phyloP scores from a whole-genome alignment of 2,797 vertebrate species.

The Hyperoplus lanceolatus region DNA sequence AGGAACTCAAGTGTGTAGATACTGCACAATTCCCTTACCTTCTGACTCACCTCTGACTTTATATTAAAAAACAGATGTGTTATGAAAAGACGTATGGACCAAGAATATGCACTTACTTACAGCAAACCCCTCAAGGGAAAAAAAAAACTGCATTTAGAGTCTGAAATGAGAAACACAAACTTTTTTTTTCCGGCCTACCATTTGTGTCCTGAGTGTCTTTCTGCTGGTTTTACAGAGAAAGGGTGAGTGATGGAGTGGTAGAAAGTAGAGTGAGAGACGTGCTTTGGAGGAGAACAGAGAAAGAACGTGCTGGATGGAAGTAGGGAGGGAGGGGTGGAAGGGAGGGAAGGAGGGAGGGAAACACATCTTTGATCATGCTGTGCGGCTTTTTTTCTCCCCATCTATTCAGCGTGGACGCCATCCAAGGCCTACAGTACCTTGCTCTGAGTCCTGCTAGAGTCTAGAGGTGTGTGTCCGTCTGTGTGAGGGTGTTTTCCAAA shows the following conservation, averaged over 20 bases:
- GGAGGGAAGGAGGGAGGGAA: conserved; percentile 1
- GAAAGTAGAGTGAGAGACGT: conserved; percentile 10
- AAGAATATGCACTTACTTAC: neutral
- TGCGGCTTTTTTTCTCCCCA: conserved; percentile 39
- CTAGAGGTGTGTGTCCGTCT: neutral
- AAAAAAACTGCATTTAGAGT: neutral
- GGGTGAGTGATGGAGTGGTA: neutral
- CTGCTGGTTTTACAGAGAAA: conserved; percentile 4
- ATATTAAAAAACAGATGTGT: too few species aligned
- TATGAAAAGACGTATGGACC: neutral
- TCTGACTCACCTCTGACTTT: too few species aligned
- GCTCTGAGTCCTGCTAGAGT: conserved; percentile 7
- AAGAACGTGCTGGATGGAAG: neutral
- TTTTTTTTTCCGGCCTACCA: neutral
- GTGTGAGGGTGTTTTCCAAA: conserved; percentile 15
- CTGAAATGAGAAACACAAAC: neutral
- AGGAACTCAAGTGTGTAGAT: neutral
- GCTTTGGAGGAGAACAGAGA: conserved; percentile 19
- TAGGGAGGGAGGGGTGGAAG: neutral
- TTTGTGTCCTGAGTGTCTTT: neutral
- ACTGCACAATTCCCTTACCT: neutral
- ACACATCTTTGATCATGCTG: conserved; percentile 49
- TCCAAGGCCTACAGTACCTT: conserved; percentile 31
- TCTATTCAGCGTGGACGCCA: conserved; percentile 58
- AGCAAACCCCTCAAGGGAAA: neutral